Conservation (phyloP, 2,113 vertebrate genomes). For the Mirza zaza region DNA sequence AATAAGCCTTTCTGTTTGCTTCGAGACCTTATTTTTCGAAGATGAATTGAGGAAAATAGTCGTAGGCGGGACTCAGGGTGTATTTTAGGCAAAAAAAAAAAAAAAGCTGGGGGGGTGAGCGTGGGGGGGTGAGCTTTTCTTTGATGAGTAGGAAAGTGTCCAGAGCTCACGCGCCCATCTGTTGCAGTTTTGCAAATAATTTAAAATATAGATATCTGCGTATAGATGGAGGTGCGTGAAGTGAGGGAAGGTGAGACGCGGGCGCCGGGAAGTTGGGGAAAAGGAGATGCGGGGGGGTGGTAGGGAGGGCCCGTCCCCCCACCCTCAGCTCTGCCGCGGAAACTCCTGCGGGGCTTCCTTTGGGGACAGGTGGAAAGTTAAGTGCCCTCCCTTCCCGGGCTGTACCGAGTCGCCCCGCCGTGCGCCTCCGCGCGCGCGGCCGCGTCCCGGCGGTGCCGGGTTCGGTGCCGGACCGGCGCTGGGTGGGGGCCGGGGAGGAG, state of each 20-base stretch:
- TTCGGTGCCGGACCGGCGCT: background rate
- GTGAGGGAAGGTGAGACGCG: constrained; percentile 49
- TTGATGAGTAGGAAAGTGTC: constrained; percentile 75
- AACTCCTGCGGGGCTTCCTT: constrained; percentile 36
- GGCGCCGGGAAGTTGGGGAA: constrained; percentile 61
- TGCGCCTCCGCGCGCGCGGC: background rate
- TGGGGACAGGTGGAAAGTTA: constrained; percentile 77
- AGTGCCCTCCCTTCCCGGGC: background rate
- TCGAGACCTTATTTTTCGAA: constrained; percentile 65
- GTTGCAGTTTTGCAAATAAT: constrained; percentile 83
- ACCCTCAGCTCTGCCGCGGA: background rate
- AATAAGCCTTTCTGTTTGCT: constrained; percentile 58
- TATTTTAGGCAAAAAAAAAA: constrained; percentile 73
- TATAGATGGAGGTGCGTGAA: constrained; percentile 64
- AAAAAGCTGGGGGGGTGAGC: background rate
- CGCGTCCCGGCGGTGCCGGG: background rate
- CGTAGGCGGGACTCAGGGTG: constrained; percentile 65
- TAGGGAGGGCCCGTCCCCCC: background rate
- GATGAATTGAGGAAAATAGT: constrained; percentile 75
- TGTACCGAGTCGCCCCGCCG: background rate
- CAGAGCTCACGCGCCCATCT: constrained; percentile 81
- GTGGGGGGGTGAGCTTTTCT: constrained; percentile 30
- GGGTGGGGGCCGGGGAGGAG: background rate
- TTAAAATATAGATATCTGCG: constrained; percentile 66
- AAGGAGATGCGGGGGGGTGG: too few relatives aligned